Evolutionary conservation across 1,140 invertebrate genomes (phyloP).

Genomic region (Drosophila triauraria): DNA sequence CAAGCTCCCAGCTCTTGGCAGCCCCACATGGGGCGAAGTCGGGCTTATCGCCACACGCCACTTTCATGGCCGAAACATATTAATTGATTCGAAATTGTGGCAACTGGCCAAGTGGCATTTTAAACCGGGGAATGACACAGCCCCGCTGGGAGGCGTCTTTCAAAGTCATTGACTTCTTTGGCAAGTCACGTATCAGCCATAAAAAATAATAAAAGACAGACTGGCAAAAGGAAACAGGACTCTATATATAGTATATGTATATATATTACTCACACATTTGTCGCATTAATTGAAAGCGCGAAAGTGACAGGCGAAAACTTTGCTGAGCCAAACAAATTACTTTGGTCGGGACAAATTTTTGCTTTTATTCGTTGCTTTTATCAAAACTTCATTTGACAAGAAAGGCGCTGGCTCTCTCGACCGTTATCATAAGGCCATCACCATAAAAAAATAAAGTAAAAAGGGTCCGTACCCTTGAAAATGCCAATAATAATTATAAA

Average conservation of each 20-base stretch:
- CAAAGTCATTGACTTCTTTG: constrained; percentile 36
- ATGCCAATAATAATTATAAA: constrained; percentile 76
- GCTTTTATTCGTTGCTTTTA: constrained; percentile 38
- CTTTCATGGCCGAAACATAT: constrained; percentile 25
- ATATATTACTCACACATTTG: constrained; percentile 23
- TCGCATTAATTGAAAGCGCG: constrained; percentile 52
- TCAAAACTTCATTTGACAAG: constrained; percentile 61
- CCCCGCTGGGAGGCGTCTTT: constrained; percentile 13
- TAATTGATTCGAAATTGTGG: constrained; percentile 43
- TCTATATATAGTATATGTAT: constrained; percentile 7
- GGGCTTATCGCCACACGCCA: constrained; percentile 31
- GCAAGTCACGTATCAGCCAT: constrained; percentile 26
- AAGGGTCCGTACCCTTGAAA: constrained; percentile 32
- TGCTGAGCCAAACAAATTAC: constrained; percentile 18
- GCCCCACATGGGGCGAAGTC: constrained; percentile 1
- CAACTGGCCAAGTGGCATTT: constrained; percentile 14
- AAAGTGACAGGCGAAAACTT: constrained; percentile 42
- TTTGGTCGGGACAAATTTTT: constrained; percentile 27
- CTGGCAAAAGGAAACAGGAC: constrained; percentile 13
- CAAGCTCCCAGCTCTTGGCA: constrained; percentile 8
- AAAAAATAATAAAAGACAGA: constrained; percentile 4
- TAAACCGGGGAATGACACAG: constrained; percentile 22
- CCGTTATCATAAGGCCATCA: constrained; percentile 54
- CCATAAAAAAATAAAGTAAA: constrained; percentile 25
- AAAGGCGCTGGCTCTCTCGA: constrained; percentile 24